Base-by-base conservation (phyloP, 1,140 invertebrate genomes). In the Octopus bimaculoides region DNA sequence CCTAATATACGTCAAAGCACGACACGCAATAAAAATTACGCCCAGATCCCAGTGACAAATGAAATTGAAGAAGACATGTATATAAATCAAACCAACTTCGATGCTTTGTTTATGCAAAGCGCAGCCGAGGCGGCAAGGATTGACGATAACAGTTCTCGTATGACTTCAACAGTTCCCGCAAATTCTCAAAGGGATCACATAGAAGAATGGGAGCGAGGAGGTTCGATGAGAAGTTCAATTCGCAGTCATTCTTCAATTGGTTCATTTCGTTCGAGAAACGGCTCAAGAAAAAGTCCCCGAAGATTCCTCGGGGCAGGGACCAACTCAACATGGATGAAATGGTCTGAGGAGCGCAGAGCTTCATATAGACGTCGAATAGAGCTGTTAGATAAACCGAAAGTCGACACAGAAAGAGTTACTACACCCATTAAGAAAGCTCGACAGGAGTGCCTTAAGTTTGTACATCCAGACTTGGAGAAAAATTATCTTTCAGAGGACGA, bases 351-450 rank as follows among this genome's bases (percentile, higher is more conserved):
- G 26, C 80, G 89, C 9, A 78, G 88, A 4, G 85, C 86, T 4
- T 89, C 88, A 1, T 88, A 82, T 76, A 83, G 86, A 77, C 79
- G 86, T 26, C 78, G 85, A 52, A 79, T 88, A n/a, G 85, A 88
- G 61, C 80, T 85, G 9, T 80, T 89, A 76, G 89, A 87, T 9
- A 84, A 87, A 56, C 81, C 83, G n/a, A 81, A 84, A 12, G 79
- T 83, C 54, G 82, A 84, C 54, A 79, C 81, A 26, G 84, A 84
- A 61, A 79, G 89, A 12, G 85, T 88, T 73, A 86, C 89, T 17
- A 89, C 89, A 8, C 89, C 89, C 5, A 84, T 90, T 6, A 88
- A 87, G 79, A 89, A 89, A 80, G 89, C 88, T 41, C 83, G 88
- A 5, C 83, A 89, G 82, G 89, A 90, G 80, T 85, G 88, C 26